phyloP scores from a whole-genome alignment of 2,888 invertebrate genomes.

The Phania funesta region DNA sequence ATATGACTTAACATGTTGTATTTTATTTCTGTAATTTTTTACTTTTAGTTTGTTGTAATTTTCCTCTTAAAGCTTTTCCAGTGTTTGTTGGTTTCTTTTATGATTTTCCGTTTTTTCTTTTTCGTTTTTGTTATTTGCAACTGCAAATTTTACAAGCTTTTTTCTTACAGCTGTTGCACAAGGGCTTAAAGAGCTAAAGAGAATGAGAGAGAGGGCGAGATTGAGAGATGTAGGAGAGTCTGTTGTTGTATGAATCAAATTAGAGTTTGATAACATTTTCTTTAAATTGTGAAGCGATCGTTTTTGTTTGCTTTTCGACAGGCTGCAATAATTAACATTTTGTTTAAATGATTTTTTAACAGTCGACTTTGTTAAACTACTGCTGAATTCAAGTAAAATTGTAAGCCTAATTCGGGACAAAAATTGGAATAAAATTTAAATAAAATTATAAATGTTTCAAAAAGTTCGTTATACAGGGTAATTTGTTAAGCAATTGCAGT shows the following conservation, averaged over 20 bases:
- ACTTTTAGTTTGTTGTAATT: conserved; percentile 15
- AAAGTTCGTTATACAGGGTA: too few relatives aligned
- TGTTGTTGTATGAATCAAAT: not conserved
- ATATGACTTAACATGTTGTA: conserved; percentile 61
- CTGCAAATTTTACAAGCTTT: not conserved
- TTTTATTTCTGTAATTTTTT: conserved; percentile 39
- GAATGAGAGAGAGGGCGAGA: not conserved
- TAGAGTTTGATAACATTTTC: not conserved
- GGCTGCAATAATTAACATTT: too few relatives aligned
- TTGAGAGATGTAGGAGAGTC: not conserved
- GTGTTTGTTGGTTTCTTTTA: not conserved
- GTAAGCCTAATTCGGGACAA: too few relatives aligned
- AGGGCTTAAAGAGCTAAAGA: not conserved
- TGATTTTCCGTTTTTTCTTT: not conserved
- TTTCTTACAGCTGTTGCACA: conserved; percentile 9
- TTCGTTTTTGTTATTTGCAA: not conserved
- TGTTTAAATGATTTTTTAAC: not conserved
- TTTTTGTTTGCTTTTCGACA: too few relatives aligned
- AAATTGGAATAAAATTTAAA: too few relatives aligned
- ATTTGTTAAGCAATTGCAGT: too few relatives aligned
- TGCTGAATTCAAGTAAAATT: too few relatives aligned
- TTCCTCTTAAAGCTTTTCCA: conserved; percentile 42
- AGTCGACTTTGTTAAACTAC: too few relatives aligned
- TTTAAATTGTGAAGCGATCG: not conserved
- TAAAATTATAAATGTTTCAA: too few relatives aligned